phyloP scores from a whole-genome alignment of 2,888 invertebrate genomes.

The Drosophila lacicola region DNA sequence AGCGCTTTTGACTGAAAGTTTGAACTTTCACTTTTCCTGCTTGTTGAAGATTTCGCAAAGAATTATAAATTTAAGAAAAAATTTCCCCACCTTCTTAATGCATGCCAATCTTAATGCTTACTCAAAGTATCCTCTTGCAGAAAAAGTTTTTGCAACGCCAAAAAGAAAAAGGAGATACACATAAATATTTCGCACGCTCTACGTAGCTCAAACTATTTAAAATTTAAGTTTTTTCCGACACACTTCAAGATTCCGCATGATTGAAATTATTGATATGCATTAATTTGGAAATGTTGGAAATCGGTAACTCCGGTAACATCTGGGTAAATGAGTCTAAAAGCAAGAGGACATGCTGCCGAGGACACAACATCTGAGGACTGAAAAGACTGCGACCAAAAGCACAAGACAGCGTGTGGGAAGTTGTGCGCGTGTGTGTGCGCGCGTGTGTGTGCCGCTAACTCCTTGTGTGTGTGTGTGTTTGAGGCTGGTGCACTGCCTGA shows the following conservation, averaged over 20 bases:
- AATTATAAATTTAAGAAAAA: no score
- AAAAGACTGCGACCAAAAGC: slow-evolving; percentile 39
- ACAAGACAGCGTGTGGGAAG: slow-evolving; percentile 50
- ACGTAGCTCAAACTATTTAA: no score
- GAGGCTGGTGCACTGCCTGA: slow-evolving; percentile 69
- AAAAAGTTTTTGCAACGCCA: neutral
- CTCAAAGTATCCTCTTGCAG: neutral
- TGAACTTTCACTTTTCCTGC: no score
- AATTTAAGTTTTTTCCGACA: no score
- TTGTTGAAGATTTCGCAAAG: no score
- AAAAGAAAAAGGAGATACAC: no score
- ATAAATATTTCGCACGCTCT: no score
- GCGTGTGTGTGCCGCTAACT: slow-evolving; percentile 6
- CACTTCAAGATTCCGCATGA: no score
- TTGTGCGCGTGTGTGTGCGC: slow-evolving; percentile 17
- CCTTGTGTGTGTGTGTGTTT: slow-evolving; percentile 38
- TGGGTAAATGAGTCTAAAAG: slow-evolving; percentile 42
- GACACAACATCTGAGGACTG: slow-evolving; percentile 54
- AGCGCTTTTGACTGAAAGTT: no score
- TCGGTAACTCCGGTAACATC: slow-evolving; percentile 27
- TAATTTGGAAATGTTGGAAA: neutral
- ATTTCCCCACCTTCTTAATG: no score
- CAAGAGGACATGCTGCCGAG: slow-evolving; percentile 50
- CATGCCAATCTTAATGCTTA: neutral
- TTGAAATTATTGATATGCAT: neutral